Percentiles rank a stretch among this genome's conserved stretches.
Conservation (phyloP, 2,888 invertebrate genomes). For the Aelia acuminata region DNA sequence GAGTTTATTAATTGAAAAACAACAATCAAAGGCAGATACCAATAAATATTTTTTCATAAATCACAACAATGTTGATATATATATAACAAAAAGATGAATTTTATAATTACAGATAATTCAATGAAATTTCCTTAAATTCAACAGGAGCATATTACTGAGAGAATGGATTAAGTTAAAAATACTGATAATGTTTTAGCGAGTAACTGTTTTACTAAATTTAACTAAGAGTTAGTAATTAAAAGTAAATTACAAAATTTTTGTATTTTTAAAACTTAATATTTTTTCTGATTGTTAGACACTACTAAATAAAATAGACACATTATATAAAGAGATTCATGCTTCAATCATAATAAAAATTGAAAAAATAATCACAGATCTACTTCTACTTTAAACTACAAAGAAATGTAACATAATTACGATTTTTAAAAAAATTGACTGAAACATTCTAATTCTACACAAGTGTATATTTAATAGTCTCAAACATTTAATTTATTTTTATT, state of each 20-base stretch:
- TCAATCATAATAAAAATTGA: conserved; percentile 5
- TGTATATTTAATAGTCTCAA: not conserved
- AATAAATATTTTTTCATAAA: not conserved
- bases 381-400: not conserved
- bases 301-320: not conserved
- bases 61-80: not conserved
- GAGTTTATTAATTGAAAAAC: no score
- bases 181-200: no score
- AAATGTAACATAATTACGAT: not conserved
- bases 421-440: not conserved
- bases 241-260: not conserved
- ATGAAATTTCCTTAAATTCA: not conserved
- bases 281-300: not conserved
- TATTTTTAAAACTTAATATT: not conserved
- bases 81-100: not conserved
- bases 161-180: not conserved
- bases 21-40: no score
- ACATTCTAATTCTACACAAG: not conserved
- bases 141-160: not conserved
- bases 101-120: not conserved
- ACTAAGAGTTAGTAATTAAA: no score
- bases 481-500: not conserved
- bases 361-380: not conserved
- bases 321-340: not conserved
- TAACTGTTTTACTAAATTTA: not conserved